Evolutionary conservation across 92 coral and sea anemone genomes (phyloP).

Genomic region (Micromussa lordhowensis): DNA sequence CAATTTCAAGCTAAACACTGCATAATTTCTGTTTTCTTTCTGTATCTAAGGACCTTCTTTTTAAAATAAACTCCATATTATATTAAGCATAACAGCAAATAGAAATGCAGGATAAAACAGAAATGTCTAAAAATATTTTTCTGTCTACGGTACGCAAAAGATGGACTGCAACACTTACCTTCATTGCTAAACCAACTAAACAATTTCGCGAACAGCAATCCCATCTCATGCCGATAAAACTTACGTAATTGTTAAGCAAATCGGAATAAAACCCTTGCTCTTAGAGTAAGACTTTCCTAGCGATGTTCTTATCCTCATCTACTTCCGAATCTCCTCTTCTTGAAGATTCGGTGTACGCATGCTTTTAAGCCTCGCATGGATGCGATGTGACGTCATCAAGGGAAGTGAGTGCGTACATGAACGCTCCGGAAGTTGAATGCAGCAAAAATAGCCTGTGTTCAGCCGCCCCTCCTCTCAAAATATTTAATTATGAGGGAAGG

Average conservation of each 20-base stretch:
- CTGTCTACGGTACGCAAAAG: background rate
- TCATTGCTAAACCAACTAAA: slow-evolving; percentile 94
- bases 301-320: background rate
- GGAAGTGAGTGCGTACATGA: background rate
- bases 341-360: slow-evolving; percentile 16
- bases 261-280: background rate
- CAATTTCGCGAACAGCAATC: slow-evolving; percentile 89
- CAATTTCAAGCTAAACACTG: background rate
- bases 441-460: no score
- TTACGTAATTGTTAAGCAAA: slow-evolving; percentile 5
- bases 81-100: background rate
- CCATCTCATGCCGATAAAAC: slow-evolving; percentile 85
- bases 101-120: background rate
- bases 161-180: slow-evolving; percentile 67
- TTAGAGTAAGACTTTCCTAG: background rate
- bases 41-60: background rate
- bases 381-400: slow-evolving; percentile 30
- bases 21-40: background rate
- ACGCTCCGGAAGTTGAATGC: slow-evolving; percentile 26
- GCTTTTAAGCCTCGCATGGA: slow-evolving; percentile 2
- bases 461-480: no score
- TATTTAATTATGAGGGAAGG: no score
- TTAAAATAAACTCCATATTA: background rate
- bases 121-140: background rate
- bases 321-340: slow-evolving; percentile 41